phyloP scores from a whole-genome alignment of 2,113 vertebrate species.

The Porphyrio hochstetteri region DNA sequence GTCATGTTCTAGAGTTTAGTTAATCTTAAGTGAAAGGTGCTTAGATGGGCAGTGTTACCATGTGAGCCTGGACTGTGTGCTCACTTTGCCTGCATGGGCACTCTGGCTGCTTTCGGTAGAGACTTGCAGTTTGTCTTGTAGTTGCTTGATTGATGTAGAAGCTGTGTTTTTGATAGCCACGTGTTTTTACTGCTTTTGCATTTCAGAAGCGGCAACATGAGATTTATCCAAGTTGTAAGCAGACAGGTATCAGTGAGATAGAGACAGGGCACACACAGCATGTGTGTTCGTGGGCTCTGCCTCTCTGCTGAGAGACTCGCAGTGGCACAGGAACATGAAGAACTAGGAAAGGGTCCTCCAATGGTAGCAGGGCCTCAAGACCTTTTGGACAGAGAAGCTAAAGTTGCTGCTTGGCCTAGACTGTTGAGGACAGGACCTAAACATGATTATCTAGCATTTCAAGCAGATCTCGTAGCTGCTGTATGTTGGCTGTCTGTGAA shows the following conservation, averaged over 20 bases:
- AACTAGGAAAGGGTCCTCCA: not conserved
- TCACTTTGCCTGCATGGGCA: not conserved
- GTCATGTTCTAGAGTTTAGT: not conserved
- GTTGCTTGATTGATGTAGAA: not conserved
- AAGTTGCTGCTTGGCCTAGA: not conserved
- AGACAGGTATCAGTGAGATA: not conserved
- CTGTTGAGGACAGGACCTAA: not conserved
- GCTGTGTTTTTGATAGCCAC: not conserved
- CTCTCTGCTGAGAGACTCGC: not conserved
- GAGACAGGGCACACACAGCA: not conserved
- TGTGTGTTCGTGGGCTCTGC: not conserved
- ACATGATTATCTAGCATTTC: not conserved
- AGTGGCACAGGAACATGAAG: not conserved
- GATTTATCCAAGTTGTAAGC: not conserved
- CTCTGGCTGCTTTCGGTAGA: not conserved
- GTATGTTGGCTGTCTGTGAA: not conserved
- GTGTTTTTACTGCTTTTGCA: not conserved
- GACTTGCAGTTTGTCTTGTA: not conserved
- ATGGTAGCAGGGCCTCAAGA: fast-evolving
- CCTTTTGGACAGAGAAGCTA: not conserved
- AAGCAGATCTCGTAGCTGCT: not conserved
- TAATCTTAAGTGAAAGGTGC: not conserved
- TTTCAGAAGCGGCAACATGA: not conserved
- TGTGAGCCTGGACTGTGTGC: not conserved
- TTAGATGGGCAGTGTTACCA: not conserved